A percentile compares a stretch with the other conserved stretches of the same genome.
Evolutionary conservation across 2,797 vertebrate genomes (phyloP).

Genomic region (Gymnoscopelus microlampas): DNA sequence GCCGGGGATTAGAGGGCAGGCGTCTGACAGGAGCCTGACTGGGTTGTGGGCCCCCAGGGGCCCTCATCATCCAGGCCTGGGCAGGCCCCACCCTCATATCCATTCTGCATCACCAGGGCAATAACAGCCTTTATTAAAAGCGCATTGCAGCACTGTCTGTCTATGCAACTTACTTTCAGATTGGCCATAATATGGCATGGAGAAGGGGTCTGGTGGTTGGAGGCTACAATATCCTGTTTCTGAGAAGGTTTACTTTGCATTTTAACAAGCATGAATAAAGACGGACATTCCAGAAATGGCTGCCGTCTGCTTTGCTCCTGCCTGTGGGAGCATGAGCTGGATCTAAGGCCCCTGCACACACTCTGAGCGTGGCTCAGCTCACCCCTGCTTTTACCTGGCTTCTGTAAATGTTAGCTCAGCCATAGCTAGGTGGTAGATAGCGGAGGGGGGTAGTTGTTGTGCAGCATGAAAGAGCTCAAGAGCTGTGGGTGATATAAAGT

Average conservation of each 20-base stretch:
- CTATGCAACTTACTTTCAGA: constrained; percentile 74
- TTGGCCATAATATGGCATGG: constrained; percentile 76
- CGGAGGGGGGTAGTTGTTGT: constrained; percentile 19
- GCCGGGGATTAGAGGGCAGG: constrained; percentile 81
- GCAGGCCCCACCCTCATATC: constrained; percentile 75
- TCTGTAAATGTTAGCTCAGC: constrained; percentile 54
- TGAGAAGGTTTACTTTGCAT: constrained; percentile 83
- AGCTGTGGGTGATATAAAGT: constrained; percentile 21
- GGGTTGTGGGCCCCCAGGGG: constrained; percentile 75
- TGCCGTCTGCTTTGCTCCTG: constrained; percentile 73
- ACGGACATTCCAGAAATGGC: constrained; percentile 82
- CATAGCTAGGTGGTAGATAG: constrained; percentile 42
- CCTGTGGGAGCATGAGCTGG: constrained; percentile 61
- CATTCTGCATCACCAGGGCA: constrained; percentile 76
- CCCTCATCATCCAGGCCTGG: constrained; percentile 71
- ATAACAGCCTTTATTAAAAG: constrained; percentile 87
- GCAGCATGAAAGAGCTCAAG: constrained; percentile 18
- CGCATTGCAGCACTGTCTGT: constrained; percentile 76
- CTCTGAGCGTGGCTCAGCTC: constrained; percentile 70
- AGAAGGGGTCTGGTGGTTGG: constrained; percentile 76
- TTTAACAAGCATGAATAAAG: constrained; percentile 84
- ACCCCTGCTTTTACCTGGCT: constrained; percentile 70
- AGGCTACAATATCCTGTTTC: constrained; percentile 85
- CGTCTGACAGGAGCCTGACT: constrained; percentile 77
- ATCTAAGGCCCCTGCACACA: constrained; percentile 60